These are phyloP conservation scores for Cyrtorhinus lividipennis DNA, from an alignment of 1,140 invertebrate genomes.

Conservation along the genomic window DNA sequence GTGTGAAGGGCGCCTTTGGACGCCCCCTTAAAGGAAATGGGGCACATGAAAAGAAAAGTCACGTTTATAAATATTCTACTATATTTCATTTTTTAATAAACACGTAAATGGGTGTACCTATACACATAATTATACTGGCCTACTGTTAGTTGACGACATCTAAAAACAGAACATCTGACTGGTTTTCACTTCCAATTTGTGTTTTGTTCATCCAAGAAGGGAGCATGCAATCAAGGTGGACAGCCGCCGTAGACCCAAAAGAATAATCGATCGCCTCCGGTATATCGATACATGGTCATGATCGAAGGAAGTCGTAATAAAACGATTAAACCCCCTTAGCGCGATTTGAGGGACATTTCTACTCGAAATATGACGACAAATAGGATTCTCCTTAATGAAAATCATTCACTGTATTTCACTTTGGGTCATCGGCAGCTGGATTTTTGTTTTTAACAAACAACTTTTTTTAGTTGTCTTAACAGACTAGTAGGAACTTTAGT, in stretches of 20 bases:
- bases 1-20: too few species aligned
- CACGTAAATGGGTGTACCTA: constrained; percentile 20
- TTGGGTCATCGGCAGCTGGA: neutral
- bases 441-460: constrained; percentile 2
- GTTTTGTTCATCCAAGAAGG: neutral
- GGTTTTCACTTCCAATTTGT: neutral
- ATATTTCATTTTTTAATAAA: constrained; percentile 12
- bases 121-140: constrained; percentile 14
- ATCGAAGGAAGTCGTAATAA: too few species aligned
- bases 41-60: too few species aligned
- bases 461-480: constrained; percentile 11
- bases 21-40: too few species aligned
- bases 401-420: neutral
- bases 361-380: neutral
- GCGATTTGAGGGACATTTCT: too few species aligned
- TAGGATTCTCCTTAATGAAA: neutral
- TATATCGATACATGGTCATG: too few species aligned
- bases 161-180: constrained; percentile 16
- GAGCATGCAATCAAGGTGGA: neutral
- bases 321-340: too few species aligned
- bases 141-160: constrained; percentile 19
- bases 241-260: too few species aligned
- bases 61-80: neutral
- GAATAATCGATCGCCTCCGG: too few species aligned
- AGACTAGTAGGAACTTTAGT: constrained; percentile 14